Conservation (phyloP, 2,113 vertebrate species). For the Percopsis transmontana region DNA sequence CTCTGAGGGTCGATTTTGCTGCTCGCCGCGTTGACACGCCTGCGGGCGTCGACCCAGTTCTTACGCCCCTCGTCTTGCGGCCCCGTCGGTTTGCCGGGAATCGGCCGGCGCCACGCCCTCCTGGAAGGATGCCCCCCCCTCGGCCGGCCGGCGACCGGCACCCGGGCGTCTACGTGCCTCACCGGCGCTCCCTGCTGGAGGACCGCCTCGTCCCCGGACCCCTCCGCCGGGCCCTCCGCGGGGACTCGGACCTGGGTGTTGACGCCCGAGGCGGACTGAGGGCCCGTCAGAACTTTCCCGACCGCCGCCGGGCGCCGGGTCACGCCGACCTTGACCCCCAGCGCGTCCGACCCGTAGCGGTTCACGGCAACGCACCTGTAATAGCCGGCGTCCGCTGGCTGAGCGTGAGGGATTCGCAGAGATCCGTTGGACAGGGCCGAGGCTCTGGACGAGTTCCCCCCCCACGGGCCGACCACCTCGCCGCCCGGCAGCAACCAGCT, state of each 20-base stretch:
- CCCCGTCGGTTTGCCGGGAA: slow-evolving; percentile 43
- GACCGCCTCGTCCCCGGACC: slow-evolving; percentile 73
- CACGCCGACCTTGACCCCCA: slow-evolving; percentile 76
- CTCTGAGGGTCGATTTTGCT: slow-evolving; percentile 87
- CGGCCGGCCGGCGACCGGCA: slow-evolving; percentile 22
- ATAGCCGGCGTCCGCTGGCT: slow-evolving; percentile 78
- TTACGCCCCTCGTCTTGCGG: slow-evolving; percentile 72
- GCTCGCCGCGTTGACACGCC: slow-evolving; percentile 80
- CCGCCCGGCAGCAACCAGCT: slow-evolving; percentile 86
- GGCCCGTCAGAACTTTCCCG: slow-evolving; percentile 70
- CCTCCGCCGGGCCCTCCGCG: slow-evolving; percentile 71
- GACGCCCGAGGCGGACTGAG: slow-evolving; percentile 74
- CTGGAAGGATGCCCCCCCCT: slow-evolving; percentile 53
- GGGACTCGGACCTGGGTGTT: slow-evolving; percentile 65
- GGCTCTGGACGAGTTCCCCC: slow-evolving; percentile 72
- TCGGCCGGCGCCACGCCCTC: slow-evolving; percentile 62
- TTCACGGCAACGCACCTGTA: slow-evolving; percentile 90
- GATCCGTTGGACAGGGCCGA: slow-evolving; percentile 78
- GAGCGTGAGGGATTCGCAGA: slow-evolving; percentile 76
- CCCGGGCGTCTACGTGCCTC: slow-evolving; percentile 2
- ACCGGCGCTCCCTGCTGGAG: slow-evolving; percentile 25
- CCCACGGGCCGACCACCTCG: slow-evolving; percentile 64
- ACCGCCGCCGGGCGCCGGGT: slow-evolving; percentile 65
- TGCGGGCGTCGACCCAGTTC: slow-evolving; percentile 73
- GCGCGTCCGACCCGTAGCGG: slow-evolving; percentile 80